Evolutionary conservation across 2,113 vertebrate species (phyloP), one percentile per base, ranked within the genome.

Genomic region (Dromiciops gliroides): DNA sequence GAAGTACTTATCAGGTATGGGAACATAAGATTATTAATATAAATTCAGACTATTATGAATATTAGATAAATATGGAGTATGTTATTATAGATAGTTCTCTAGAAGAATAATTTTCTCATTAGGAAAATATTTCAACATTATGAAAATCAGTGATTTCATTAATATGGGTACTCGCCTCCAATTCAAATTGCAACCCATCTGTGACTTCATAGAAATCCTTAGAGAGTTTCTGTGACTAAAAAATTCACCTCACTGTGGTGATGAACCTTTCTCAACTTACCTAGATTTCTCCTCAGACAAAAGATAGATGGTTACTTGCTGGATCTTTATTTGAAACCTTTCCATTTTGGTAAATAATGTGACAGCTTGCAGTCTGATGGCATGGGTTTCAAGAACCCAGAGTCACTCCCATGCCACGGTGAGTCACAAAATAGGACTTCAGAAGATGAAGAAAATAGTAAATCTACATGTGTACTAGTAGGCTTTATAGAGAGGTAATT

Each of bases 1-100:
- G 98, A 99, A 96, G 98, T 98, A 3, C 98, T 99, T 93, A 98
- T 99, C 96, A 99, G 99, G 99, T 99, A 99, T 98, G 98, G 19
- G 90, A 22, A 60, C 94, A 93, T 83, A 44, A 83, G n/a, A 83
- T 83, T 83, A 44, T 83, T 83, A 83, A 44, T 83, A 44, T 23
- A 83, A 83, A 83, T 83, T 83, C 4, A 83, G 6, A 83, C n/a
- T 0, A 83, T 83, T 83, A 23, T 75, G n/a, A 44, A 19, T 75
- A n/a, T 75, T 67, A 67, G 67, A 75, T 83, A 83, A 23, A 83
- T 83, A 83, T 83, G n/a, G 67, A 83, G n/a, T 83, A 83, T 83
- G 67, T 83, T 83, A 11, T 83, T 83, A 83, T 83, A 83, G n/a
- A 83, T 83, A 44, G 67, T 83, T n/a, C n/a, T 83, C 2, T 44